Evolutionary conservation across 2,797 vertebrate genomes (phyloP).

Genomic region (Phrynocephalus forsythii): DNA sequence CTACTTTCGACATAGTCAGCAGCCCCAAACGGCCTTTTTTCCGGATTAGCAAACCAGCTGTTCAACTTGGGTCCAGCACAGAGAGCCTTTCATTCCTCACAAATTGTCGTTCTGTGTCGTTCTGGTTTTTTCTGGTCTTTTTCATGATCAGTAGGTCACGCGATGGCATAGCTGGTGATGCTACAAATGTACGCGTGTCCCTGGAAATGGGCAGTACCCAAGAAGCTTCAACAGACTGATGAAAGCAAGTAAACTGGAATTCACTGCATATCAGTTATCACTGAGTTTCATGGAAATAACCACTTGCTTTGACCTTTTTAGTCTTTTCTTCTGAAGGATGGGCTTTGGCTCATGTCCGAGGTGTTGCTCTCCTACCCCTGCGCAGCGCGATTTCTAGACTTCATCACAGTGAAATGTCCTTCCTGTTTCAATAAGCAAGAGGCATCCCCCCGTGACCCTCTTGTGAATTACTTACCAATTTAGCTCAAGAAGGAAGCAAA

Average conservation of each 20-base stretch:
- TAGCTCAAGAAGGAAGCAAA: slow-evolving; percentile 69
- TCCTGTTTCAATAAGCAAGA: slow-evolving; percentile 42
- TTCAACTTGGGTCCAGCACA: slow-evolving; percentile 44
- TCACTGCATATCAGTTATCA: slow-evolving; percentile 29
- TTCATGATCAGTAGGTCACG: slow-evolving; percentile 57
- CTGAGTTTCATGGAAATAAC: slow-evolving; percentile 50
- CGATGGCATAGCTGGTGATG: slow-evolving; percentile 52
- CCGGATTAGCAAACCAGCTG: slow-evolving; percentile 55
- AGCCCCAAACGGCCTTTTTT: slow-evolving; percentile 44
- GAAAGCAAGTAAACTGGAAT: slow-evolving; percentile 44
- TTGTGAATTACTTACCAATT: slow-evolving; percentile 55
- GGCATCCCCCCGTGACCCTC: slow-evolving; percentile 13
- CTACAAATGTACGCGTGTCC: slow-evolving; percentile 27
- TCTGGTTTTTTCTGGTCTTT: slow-evolving; percentile 54
- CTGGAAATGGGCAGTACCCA: slow-evolving; percentile 28
- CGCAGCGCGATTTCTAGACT: slow-evolving; percentile 46
- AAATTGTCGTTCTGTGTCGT: slow-evolving; percentile 48
- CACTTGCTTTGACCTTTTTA: slow-evolving; percentile 33
- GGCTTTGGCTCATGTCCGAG: slow-evolving; percentile 30
- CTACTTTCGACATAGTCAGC: slow-evolving; percentile 66
- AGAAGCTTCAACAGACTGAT: slow-evolving; percentile 26
- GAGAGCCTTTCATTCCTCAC: slow-evolving; percentile 27
- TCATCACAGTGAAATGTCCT: slow-evolving; percentile 22
- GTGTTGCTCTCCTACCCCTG: slow-evolving; percentile 38
- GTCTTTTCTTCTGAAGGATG: slow-evolving; percentile 34